These are phyloP conservation scores for Dicyrtomina minuta DNA, from an alignment of 2,888 invertebrate genomes.

Conservation along the genomic window DNA sequence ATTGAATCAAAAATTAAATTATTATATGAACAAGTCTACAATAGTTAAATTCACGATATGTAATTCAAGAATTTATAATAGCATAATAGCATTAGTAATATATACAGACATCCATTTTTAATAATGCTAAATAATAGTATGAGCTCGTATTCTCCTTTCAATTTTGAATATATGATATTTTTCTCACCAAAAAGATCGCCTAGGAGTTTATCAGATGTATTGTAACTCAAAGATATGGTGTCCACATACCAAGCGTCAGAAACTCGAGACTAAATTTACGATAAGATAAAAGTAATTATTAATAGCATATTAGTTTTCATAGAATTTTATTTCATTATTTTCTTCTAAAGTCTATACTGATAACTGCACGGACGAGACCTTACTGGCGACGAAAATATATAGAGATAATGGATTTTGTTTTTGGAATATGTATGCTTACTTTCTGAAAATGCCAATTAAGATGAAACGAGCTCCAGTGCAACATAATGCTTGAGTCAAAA, in stretches of 20 bases:
- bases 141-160: no score
- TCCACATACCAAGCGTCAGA: slow-evolving; percentile 87
- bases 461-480: slow-evolving; percentile 71
- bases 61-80: no score
- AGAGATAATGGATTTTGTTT: neutral
- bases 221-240: slow-evolving; percentile 73
- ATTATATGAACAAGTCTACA: no score
- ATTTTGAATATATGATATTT: no score
- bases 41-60: neutral
- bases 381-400: no score
- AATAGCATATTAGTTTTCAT: neutral
- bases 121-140: no score
- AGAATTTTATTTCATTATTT: neutral
- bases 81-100: no score
- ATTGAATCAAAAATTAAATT: neutral
- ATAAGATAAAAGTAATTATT: slow-evolving; percentile 52
- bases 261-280: slow-evolving; percentile 70
- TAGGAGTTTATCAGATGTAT: slow-evolving; percentile 62
- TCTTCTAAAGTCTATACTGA: neutral
- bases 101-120: no score
- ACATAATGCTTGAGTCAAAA: slow-evolving; percentile 69
- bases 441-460: slow-evolving; percentile 77
- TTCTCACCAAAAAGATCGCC: slow-evolving; percentile 58
- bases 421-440: slow-evolving; percentile 59
- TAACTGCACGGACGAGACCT: no score